Evolutionary conservation across 2,113 vertebrate genomes (phyloP).

Genomic region (Cercopithecus mona): DNA sequence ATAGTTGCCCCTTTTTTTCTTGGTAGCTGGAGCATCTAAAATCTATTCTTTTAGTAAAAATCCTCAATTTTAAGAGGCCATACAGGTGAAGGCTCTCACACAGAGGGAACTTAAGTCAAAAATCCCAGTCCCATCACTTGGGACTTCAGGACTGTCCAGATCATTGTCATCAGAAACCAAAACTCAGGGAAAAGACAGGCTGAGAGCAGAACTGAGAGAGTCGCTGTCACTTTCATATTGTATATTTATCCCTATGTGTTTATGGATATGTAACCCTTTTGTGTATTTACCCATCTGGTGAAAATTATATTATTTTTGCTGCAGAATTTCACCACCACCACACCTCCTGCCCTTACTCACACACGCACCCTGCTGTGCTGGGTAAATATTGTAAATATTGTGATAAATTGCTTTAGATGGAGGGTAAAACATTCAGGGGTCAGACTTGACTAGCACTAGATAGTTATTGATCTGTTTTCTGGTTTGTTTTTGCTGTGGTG

Average conservation of each 20-base stretch:
- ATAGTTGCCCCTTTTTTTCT: not conserved
- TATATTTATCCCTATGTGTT: not conserved
- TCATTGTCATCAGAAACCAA: not conserved
- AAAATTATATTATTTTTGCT: constrained; percentile 21
- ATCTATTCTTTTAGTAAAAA: not conserved
- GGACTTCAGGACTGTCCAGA: not conserved
- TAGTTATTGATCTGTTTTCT: not conserved
- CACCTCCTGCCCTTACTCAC: not conserved
- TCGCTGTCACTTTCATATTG: not conserved
- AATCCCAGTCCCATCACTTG: not conserved
- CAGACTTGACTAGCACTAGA: not conserved
- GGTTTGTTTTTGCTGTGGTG: not conserved
- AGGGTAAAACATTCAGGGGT: not conserved
- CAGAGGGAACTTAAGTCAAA: not conserved
- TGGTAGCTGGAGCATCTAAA: not conserved
- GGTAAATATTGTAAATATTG: not conserved
- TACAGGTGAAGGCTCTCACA: not conserved
- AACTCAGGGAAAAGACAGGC: not conserved
- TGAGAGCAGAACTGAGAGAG: not conserved
- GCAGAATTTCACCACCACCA: not conserved
- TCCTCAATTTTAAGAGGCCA: not conserved
- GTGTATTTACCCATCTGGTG: not conserved
- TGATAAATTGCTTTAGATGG: not conserved
- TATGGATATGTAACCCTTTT: not conserved
- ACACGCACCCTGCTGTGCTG: not conserved